Evolutionary conservation across 2,113 vertebrate species (phyloP).

Genomic region (Buteo buteo): DNA sequence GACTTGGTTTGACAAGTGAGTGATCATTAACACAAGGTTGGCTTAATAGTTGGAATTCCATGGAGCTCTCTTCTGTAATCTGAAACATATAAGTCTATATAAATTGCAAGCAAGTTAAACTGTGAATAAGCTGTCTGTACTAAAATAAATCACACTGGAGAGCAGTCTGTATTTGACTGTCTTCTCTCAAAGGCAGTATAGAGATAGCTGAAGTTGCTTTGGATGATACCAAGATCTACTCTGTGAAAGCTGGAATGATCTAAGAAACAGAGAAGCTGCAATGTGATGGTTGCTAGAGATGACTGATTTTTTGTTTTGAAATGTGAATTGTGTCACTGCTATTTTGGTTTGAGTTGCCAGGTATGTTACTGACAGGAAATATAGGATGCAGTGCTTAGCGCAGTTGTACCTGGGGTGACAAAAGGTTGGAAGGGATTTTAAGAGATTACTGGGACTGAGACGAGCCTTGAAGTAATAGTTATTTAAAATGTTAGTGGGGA

Average conservation of each 20-base stretch:
- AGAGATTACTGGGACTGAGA: background rate
- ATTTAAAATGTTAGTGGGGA: background rate
- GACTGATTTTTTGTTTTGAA: background rate
- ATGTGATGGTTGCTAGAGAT: background rate
- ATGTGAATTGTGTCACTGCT: background rate
- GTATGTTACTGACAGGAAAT: background rate
- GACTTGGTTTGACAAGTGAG: conserved; percentile 97
- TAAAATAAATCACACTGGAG: background rate
- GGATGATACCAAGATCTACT: background rate
- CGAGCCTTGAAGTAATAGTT: background rate
- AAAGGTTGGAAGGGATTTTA: background rate
- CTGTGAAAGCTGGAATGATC: background rate
- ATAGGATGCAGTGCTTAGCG: background rate
- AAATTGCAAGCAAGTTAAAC: background rate
- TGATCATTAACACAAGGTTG: background rate
- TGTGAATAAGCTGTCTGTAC: background rate
- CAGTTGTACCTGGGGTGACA: background rate
- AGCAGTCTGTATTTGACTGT: background rate
- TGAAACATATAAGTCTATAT: background rate
- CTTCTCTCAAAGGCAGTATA: background rate
- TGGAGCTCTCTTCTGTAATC: background rate
- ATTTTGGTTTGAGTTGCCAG: background rate
- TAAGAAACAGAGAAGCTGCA: background rate
- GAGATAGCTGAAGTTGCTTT: background rate
- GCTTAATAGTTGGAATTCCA: background rate